phyloP scores from a whole-genome alignment of 2,113 vertebrate species.

The Mixornis gularis region DNA sequence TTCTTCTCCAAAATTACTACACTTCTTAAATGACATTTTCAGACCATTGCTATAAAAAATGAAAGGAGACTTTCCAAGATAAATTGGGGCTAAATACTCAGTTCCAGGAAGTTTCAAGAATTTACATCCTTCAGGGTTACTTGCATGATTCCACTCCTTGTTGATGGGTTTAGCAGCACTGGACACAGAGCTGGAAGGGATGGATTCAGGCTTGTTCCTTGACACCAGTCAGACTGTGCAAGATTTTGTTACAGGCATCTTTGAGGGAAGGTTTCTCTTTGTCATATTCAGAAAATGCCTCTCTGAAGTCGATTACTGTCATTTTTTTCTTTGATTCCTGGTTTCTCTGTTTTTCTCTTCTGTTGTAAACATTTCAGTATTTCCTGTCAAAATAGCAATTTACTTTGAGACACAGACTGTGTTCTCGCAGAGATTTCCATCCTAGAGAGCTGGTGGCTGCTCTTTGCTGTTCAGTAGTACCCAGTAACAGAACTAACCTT shows the following conservation, averaged over 20 bases:
- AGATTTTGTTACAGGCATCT: not conserved
- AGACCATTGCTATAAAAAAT: not conserved
- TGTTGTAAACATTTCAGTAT: not conserved
- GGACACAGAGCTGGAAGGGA: not conserved
- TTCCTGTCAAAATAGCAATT: conserved; percentile 28
- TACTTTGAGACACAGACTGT: not conserved
- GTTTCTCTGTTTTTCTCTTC: not conserved
- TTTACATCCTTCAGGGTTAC: not conserved
- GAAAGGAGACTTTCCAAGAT: not conserved
- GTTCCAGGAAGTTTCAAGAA: not conserved
- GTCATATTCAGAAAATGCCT: not conserved
- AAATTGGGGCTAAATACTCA: not conserved
- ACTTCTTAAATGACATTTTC: not conserved
- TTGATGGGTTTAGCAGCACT: not conserved
- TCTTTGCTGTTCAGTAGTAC: not conserved
- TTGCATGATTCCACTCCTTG: rapidly evolving
- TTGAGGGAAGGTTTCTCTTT: not conserved
- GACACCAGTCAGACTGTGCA: not conserved
- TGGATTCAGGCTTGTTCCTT: not conserved
- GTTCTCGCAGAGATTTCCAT: not conserved
- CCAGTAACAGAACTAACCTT: conserved; percentile 21
- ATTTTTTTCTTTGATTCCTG: not conserved
- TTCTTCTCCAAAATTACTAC: not conserved
- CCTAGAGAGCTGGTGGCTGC: not conserved
- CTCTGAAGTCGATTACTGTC: not conserved